A percentile compares a stretch with the other conserved stretches of the same genome.
These are phyloP conservation scores for Romanogobio albipinnatus DNA, from an alignment of 2,113 vertebrate species.

Conservation along the genomic window DNA sequence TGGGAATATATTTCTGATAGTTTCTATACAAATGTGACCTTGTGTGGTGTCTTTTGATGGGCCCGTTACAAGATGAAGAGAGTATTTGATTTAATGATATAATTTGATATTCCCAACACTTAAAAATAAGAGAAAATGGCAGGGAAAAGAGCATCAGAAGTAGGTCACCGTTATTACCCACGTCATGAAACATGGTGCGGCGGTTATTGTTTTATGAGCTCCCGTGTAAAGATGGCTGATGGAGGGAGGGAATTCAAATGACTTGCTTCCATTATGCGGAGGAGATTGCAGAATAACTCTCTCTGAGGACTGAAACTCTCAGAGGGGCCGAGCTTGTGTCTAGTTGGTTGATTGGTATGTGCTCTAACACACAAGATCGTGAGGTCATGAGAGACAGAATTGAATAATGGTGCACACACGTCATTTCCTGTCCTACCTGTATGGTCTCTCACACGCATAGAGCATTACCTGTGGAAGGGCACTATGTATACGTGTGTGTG, in stretches of 20 bases:
- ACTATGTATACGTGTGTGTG: slow-evolving; percentile 24
- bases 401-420: neutral
- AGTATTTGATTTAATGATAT: slow-evolving; percentile 4
- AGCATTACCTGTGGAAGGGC: neutral
- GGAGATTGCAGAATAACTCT: neutral
- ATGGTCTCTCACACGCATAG: neutral
- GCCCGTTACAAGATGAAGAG: neutral
- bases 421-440: slow-evolving; percentile 8
- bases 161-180: slow-evolving; percentile 32
- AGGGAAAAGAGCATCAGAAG: neutral
- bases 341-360: slow-evolving; percentile 38
- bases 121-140: neutral
- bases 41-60: neutral
- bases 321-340: neutral
- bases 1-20: neutral
- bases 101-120: slow-evolving; percentile 20
- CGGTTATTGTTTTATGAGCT: slow-evolving; percentile 19
- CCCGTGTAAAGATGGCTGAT: neutral
- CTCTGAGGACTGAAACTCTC: neutral
- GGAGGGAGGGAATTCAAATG: slow-evolving; percentile 5
- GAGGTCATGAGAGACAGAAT: slow-evolving; percentile 10
- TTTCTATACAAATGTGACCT: neutral
- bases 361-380: slow-evolving; percentile 34
- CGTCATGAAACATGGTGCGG: slow-evolving; percentile 6
- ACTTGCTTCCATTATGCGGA: slow-evolving; percentile 2